These are phyloP conservation scores for Parthenolecanium corni DNA, from an alignment of 2,888 invertebrate species.

Conservation along the genomic window DNA sequence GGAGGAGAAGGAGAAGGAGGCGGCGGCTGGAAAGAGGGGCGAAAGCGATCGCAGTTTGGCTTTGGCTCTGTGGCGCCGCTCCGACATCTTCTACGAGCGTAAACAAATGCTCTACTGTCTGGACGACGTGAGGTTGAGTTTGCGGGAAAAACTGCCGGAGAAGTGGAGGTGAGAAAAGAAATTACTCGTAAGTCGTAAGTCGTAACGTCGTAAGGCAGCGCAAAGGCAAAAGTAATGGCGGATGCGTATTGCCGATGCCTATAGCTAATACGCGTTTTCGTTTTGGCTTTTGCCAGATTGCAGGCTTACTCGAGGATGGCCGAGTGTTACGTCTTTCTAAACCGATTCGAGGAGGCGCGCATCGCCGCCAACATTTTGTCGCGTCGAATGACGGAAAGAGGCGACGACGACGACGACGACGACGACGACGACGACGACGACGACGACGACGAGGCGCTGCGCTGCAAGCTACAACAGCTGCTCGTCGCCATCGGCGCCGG, in stretches of 20 bases:
- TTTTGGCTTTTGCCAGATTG: constrained; percentile 39
- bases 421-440: not conserved
- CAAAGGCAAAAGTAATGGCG: too few relatives aligned
- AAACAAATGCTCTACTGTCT: constrained; percentile 50
- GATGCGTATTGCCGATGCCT: too few relatives aligned
- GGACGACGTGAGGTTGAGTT: constrained; percentile 54
- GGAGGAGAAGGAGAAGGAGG: too few relatives aligned
- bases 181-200: too few relatives aligned
- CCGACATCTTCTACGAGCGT: constrained; percentile 49
- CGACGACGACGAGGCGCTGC: not conserved
- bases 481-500: not conserved
- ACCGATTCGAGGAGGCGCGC: constrained; percentile 50
- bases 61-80: constrained; percentile 53
- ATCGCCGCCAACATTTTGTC: constrained; percentile 53
- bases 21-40: too few relatives aligned
- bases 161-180: constrained; percentile 36
- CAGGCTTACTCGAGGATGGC: constrained; percentile 60
- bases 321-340: constrained; percentile 52
- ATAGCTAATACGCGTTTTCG: too few relatives aligned
- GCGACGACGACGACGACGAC: not conserved
- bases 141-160: constrained; percentile 51
- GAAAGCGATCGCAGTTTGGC: constrained; percentile 42
- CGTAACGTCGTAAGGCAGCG: too few relatives aligned
- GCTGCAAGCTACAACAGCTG: constrained; percentile 13
- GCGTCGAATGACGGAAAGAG: constrained; percentile 39